These are phyloP conservation scores for Himalopsyche kuldschensis DNA, from an alignment of 2,888 invertebrate genomes.

Conservation along the genomic window DNA sequence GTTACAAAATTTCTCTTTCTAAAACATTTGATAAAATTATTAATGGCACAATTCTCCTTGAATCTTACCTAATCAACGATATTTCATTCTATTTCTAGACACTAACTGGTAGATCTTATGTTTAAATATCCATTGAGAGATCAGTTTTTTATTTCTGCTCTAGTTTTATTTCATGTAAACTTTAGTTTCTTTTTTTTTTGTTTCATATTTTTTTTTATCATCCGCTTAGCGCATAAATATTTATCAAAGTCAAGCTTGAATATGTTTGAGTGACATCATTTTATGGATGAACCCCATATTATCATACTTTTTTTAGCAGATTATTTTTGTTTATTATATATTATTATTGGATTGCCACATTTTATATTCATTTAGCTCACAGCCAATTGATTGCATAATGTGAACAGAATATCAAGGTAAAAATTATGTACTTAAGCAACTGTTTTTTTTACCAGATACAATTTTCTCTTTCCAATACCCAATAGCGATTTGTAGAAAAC, in stretches of 20 bases:
- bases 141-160: neutral
- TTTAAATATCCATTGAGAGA: neutral
- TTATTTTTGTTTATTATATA: slow-evolving; percentile 9
- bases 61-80: neutral
- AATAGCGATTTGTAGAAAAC: too few relatives aligned
- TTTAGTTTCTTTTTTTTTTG: neutral
- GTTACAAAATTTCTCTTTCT: neutral
- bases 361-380: neutral
- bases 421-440: neutral
- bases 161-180: neutral
- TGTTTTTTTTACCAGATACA: too few relatives aligned
- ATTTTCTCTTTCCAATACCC: too few relatives aligned
- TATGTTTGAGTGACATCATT: slow-evolving; percentile 39
- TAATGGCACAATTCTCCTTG: neutral
- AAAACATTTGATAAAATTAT: neutral
- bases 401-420: slow-evolving; percentile 1
- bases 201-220: slow-evolving; percentile 16
- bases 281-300: slow-evolving; percentile 39
- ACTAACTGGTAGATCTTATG: neutral
- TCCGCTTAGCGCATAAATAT: slow-evolving; percentile 38
- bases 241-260: slow-evolving; percentile 20
- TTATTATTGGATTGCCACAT: neutral
- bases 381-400: neutral
- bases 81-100: neutral
- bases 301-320: slow-evolving; percentile 25